Evolutionary conservation across 2,113 vertebrate genomes (phyloP), one percentile per base, ranked within the genome.

Genomic region (Capreolus pygargus): DNA sequence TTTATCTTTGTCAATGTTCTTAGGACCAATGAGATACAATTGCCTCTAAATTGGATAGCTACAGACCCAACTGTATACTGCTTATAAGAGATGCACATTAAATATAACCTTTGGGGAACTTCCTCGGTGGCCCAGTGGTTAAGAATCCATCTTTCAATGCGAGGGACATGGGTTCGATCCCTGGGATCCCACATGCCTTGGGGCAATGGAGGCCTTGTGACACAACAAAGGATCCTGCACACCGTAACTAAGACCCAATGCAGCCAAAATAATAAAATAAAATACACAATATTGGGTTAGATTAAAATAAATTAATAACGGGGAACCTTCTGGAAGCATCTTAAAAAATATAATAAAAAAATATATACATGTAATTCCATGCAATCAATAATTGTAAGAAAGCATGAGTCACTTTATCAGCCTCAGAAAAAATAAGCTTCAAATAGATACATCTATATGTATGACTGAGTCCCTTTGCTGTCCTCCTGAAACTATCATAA

Each of bases 1-100:
- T 92, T n/a, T 91, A 82, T 88, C 60, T 93, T 89, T 91, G 45
- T 95, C 23, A 50, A 1, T 82, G 43, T 90, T 90, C 55, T 93
- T 60, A 83, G 19, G 45, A 6, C 17, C 16, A 47, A 2, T 58
- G 47, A 92, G 91, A 95, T 83, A 95, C 79, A 91, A 14, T 78
- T 88, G 6, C 10, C 76, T 93, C 7, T 52, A 27, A 91, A 91
- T 25, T 61, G 55, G 23, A 2, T 64, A 88, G 21, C 17, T 70
- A 21, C 2, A 89, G 70, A 43, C 6, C 14, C 33, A 84, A 30
- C 60, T 92, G 28, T 50, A 43, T 84, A 54, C 13, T 60, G 10
- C 36, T 96, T 74, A 47, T 6, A 86, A 92, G 39, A 92, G 67
- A 81, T 58, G 74, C 6, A 55, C 30, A 28, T 91, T 61, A 93